Percentiles rank a stretch among this genome's conserved stretches.
phyloP scores from a whole-genome alignment of 2,113 vertebrate genomes.

The Sapajus apella region DNA sequence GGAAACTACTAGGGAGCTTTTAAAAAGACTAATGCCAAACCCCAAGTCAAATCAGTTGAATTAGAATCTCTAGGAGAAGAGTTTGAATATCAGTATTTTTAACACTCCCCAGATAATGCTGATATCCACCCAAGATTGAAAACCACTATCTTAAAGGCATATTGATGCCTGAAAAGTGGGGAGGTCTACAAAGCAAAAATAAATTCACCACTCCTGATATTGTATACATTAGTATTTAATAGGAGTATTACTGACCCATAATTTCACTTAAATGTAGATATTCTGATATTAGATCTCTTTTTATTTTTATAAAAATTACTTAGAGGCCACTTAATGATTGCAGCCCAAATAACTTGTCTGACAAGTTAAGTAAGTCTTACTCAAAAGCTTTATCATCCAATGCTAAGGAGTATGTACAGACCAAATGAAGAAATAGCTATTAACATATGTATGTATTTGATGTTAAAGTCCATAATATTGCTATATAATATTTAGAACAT shows the following conservation, averaged over 20 bases:
- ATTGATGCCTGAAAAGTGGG: neutral
- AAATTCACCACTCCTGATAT: neutral
- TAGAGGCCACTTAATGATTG: slow-evolving; percentile 2
- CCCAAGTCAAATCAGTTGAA: neutral
- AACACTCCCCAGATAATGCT: neutral
- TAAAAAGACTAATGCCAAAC: neutral
- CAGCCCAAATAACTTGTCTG: slow-evolving; percentile 13
- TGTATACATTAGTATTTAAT: neutral
- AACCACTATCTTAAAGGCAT: neutral
- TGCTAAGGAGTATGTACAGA: neutral
- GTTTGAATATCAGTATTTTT: neutral
- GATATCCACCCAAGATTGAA: neutral
- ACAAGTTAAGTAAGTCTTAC: neutral
- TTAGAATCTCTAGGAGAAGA: neutral
- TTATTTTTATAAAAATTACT: slow-evolving; percentile 7
- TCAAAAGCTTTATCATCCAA: neutral
- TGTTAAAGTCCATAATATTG: neutral
- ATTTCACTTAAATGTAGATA: neutral
- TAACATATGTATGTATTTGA: neutral
- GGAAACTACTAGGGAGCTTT: neutral
- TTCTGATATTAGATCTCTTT: neutral
- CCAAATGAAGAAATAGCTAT: neutral
- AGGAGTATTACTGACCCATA: neutral
- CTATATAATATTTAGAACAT: neutral
- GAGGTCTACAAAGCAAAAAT: neutral